Base-by-base conservation (phyloP, 2,113 vertebrate genomes). In the Triplophysa siluroides region DNA sequence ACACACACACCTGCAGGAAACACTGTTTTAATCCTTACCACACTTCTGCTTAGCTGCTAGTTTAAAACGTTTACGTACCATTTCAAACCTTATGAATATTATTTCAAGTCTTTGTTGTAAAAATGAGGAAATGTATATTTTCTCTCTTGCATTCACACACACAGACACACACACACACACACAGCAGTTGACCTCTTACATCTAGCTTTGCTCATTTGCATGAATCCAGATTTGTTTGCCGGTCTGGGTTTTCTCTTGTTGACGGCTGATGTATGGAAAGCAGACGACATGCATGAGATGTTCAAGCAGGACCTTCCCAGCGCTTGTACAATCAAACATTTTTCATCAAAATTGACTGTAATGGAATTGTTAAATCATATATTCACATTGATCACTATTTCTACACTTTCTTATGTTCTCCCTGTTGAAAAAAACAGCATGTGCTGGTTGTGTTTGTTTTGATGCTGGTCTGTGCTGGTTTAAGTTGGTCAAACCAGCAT, bases 151-250 rank as follows among this genome's bases (percentile, higher is more conserved):
- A 45, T 11, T 12, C 10, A 45, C 43, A 45, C 43, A 14, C 23
- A 12, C 19, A 26, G 16, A 61, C 50, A 66, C 29, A 10, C 65
- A 60, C 60, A 58, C 67, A 78, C 47, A 43, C 45, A 21, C 70
- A 75, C 78, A 73, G 62, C 63, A 29, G 76, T 75, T 56, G 76
- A 26, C 58, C 47, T 76, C 41, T 0, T 24, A 62, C 63, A 65
- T 21, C 52, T 45, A 11, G 56, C 71, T 45, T 84, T 52, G 24
- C 81, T 76, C 68, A 79, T 92, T 92, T 92, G 88, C 91, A 91
- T 93, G 68, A 80, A 64, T 73, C 77, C 24, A 73, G 38, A 92
- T 92, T 91, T 93, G 91, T 86, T 85, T 92, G 75, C 41, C 74
- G 45, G 33, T 74, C n/a, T 81, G 76, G 52, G 60, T 81, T 80